Evolutionary conservation across 2,888 invertebrate genomes (phyloP), one percentile per base, ranked within the genome.

Genomic region (Muschampia staudingeri): DNA sequence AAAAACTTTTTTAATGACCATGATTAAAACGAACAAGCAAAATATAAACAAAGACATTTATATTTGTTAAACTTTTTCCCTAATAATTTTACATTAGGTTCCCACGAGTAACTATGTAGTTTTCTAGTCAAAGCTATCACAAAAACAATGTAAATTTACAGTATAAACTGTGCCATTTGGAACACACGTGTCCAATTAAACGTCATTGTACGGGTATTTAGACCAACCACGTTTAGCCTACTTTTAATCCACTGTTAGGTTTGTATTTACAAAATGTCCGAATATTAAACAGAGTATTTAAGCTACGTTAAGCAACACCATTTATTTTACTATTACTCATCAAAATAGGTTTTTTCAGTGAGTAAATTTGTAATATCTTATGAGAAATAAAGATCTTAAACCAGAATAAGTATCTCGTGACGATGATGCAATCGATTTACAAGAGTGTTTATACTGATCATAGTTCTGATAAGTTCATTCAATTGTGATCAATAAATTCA

Each of bases 151-250:
- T 72, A 61, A 72, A 78, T 44, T 44, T 37, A 61, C 61, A 72
- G 42, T 19, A n/a, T 16, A 71, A 71, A 78, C 30, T 44, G 40
- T 34, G 44, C 44, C 86, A 87, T 85, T 87, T 87, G 87, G 81
- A 78, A 67, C 72, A 82, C 87, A 88, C 84, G 81, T 88, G 88
- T 84, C 78, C 76, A 44, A 85, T 81, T 79, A 83, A 84, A 71
- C 72, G 81, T 70, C 48, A 14, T 5, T 48, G 34, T 34, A 80
- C 86, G 86, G 81, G 85, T 82, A 86, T 86, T 61, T 83, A 88
- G 85, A 85, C 84, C 84, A 84, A 79, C 82, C 73, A 78, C 61
- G 83, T 85, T 85, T 83, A 82, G 80, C 78, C 82, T 83, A 86
- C 85, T 86, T 87, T 83, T 86, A 81, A 78, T 72, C 76, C 83